Evolutionary conservation across 2,113 vertebrate genomes (phyloP).

Genomic region (Alaudala cheleensis): DNA sequence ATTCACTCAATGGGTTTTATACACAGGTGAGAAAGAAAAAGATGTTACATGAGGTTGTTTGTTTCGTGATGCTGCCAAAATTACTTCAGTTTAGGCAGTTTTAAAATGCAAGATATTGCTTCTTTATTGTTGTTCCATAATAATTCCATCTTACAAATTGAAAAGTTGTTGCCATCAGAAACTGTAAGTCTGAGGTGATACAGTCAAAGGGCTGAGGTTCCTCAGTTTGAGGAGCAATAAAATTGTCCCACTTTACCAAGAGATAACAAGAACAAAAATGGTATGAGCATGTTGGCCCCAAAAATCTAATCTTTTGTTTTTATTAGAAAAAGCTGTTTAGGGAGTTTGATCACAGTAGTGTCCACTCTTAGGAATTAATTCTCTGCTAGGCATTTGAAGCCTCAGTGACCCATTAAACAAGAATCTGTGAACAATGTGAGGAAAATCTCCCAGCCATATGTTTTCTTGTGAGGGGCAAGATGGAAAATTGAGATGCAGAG

Average conservation of each 20-base stretch:
- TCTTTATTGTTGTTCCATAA: not conserved
- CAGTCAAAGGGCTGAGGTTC: not conserved
- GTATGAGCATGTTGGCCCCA: not conserved
- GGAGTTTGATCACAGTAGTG: not conserved
- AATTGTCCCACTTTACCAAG: not conserved
- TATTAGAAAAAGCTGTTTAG: not conserved
- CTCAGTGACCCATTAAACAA: not conserved
- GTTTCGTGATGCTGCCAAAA: not conserved
- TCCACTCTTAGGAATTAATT: not conserved
- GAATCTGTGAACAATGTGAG: not conserved
- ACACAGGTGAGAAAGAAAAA: slow-evolving; percentile 84
- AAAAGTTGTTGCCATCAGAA: not conserved
- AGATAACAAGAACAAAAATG: not conserved
- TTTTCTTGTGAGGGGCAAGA: not conserved
- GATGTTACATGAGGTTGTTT: not conserved
- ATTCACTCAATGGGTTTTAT: slow-evolving; percentile 99
- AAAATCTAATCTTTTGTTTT: not conserved
- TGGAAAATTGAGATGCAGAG: not conserved
- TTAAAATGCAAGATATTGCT: not conserved
- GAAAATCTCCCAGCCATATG: not conserved
- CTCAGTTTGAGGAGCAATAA: not conserved
- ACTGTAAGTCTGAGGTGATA: not conserved
- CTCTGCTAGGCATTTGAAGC: not conserved
- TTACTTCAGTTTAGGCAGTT: not conserved
- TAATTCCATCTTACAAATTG: not conserved